Evolutionary conservation across 1,140 invertebrate species (phyloP).

Genomic region (Bombus ignitus): DNA sequence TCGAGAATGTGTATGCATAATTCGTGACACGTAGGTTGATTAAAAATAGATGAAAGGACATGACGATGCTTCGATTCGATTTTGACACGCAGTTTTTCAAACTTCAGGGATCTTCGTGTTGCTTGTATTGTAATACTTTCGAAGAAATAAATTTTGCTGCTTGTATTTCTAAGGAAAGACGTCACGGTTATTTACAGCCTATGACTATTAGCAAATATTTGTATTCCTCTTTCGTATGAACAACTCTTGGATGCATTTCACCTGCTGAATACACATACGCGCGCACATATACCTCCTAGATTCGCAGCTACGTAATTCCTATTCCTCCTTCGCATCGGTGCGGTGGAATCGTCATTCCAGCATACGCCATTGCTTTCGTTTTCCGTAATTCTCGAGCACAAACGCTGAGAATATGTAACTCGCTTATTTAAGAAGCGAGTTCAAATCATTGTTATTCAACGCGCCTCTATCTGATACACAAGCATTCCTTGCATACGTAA

Average conservation of each 20-base stretch:
- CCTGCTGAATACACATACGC: background rate
- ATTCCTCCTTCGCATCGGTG: background rate
- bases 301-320: background rate
- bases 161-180: background rate
- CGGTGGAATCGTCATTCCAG: background rate
- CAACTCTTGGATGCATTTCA: conserved; percentile 22
- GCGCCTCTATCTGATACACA: background rate
- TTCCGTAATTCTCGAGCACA: background rate
- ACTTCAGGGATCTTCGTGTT: background rate
- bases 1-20: conserved; percentile 3
- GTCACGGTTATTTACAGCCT: conserved; percentile 26
- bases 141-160: background rate
- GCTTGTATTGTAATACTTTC: background rate
- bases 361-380: background rate
- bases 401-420: background rate
- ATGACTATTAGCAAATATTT: conserved; percentile 30
- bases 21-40: background rate
- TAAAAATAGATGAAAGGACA: background rate
- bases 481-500: background rate
- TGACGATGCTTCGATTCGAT: background rate
- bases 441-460: background rate
- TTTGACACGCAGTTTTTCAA: background rate
- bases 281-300: background rate
- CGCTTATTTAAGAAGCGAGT: background rate
- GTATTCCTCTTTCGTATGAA: conserved; percentile 11